A percentile compares a stretch with the other conserved stretches of the same genome.
These are phyloP conservation scores for Dascyllus trimaculatus DNA, from an alignment of 2,113 vertebrate genomes.

Conservation along the genomic window DNA sequence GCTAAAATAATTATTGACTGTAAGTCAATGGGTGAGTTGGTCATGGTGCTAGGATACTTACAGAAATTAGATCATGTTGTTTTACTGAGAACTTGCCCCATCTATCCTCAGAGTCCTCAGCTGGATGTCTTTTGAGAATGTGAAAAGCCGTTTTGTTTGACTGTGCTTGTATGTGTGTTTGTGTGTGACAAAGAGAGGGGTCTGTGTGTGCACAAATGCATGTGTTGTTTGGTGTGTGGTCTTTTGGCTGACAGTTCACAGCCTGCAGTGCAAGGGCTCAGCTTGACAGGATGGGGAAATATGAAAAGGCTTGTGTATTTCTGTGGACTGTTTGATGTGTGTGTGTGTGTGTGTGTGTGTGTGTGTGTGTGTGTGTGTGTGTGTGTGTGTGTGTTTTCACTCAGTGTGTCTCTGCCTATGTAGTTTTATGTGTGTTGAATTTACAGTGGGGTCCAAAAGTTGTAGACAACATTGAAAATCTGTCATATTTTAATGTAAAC, in stretches of 20 bases:
- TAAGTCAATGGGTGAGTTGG: constrained; percentile 2
- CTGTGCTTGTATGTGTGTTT: constrained; percentile 29
- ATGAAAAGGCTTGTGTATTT: constrained; percentile 56
- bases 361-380: constrained; percentile 42
- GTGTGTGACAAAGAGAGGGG: neutral
- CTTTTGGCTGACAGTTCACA: constrained; percentile 48
- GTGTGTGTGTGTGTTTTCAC: constrained; percentile 10
- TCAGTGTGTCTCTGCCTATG: neutral
- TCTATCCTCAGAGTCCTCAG: constrained; percentile 37
- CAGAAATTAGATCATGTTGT: constrained; percentile 46
- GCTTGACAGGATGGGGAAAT: constrained; percentile 73
- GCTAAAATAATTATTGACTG: neutral
- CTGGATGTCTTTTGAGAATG: constrained; percentile 54
- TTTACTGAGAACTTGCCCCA: constrained; percentile 42
- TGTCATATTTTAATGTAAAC: neutral
- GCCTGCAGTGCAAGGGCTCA: constrained; percentile 56
- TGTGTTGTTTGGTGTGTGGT: constrained; percentile 56
- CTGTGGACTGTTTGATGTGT: constrained; percentile 17
- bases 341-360: constrained; percentile 13
- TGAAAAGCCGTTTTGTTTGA: constrained; percentile 59
- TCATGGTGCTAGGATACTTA: constrained; percentile 14
- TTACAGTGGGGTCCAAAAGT: neutral
- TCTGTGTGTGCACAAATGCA: constrained; percentile 20
- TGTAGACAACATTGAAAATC: neutral
- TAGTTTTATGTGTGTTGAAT: neutral